Conservation (phyloP, 23 tunicate species). For the Styela plicata region DNA sequence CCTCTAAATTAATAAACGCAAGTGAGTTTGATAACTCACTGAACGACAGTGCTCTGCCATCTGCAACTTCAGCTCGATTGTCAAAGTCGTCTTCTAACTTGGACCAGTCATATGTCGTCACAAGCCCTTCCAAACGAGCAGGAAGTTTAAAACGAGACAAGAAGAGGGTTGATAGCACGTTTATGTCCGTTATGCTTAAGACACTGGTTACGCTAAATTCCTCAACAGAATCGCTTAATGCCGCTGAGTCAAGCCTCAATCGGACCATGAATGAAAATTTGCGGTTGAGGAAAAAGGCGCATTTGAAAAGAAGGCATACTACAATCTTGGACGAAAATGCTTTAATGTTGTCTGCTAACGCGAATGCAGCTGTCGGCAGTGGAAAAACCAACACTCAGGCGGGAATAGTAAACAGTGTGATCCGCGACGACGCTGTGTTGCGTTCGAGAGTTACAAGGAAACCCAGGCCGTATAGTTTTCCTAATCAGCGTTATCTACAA, state of each 20-base stretch:
- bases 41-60: not conserved
- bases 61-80: not conserved
- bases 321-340: not conserved
- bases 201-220: slow-evolving; percentile 13
- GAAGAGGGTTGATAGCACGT: slow-evolving; percentile 3
- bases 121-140: not conserved
- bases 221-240: not conserved
- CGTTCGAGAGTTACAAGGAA: not conserved
- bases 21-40: not conserved
- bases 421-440: not conserved
- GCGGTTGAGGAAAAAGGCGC: not conserved
- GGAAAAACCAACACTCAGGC: not conserved
- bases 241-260: not conserved
- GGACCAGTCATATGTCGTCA: not conserved
- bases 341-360: not conserved
- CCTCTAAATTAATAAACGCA: not conserved
- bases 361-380: slow-evolving; percentile 33
- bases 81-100: not conserved
- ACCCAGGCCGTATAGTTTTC: not conserved
- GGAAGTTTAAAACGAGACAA: not conserved
- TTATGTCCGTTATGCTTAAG: slow-evolving; percentile 6
- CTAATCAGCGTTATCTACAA: not conserved
- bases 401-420: not conserved
- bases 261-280: not conserved
- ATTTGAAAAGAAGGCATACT: not conserved